Evolutionary conservation across 2,888 invertebrate species (phyloP).

Genomic region (Sarcophaga rosellei): DNA sequence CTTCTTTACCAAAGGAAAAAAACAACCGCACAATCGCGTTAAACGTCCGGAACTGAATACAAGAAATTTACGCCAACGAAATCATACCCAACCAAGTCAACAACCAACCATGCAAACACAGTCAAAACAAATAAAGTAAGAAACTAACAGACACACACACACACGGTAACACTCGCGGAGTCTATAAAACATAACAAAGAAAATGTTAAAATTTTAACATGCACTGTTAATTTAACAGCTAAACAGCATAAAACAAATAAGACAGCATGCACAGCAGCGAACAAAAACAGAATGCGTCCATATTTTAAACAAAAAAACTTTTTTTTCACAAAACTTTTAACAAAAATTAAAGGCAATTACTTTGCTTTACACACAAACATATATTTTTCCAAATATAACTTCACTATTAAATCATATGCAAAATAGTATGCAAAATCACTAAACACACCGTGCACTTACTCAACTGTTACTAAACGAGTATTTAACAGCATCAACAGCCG

Average conservation of each 20-base stretch:
- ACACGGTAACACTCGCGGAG: too few relatives aligned
- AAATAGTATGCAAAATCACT: not conserved
- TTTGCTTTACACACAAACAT: not conserved
- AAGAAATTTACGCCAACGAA: constrained; percentile 64
- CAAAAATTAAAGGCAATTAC: too few relatives aligned
- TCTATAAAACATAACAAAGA: constrained; percentile 6
- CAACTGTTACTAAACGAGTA: constrained; percentile 35
- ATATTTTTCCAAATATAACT: too few relatives aligned
- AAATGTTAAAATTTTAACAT: constrained; percentile 26
- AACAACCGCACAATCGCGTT: constrained; percentile 71
- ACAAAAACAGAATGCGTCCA: too few relatives aligned
- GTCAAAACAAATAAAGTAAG: constrained; percentile 21
- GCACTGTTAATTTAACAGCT: constrained; percentile 49
- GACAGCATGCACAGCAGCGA: too few relatives aligned
- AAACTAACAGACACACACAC: not conserved
- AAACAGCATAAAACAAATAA: constrained; percentile 20
- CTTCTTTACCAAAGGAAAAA: constrained; percentile 2
- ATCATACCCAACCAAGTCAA: constrained; percentile 47
- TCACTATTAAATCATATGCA: not conserved
- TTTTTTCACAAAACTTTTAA: too few relatives aligned
- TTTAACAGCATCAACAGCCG: constrained; percentile 16
- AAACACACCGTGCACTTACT: constrained; percentile 19
- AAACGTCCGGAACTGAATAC: constrained; percentile 72
- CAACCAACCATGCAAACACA: constrained; percentile 2
- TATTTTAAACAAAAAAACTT: too few relatives aligned